phyloP scores from a whole-genome alignment of 2,888 invertebrate genomes.

The Erebia palarica region DNA sequence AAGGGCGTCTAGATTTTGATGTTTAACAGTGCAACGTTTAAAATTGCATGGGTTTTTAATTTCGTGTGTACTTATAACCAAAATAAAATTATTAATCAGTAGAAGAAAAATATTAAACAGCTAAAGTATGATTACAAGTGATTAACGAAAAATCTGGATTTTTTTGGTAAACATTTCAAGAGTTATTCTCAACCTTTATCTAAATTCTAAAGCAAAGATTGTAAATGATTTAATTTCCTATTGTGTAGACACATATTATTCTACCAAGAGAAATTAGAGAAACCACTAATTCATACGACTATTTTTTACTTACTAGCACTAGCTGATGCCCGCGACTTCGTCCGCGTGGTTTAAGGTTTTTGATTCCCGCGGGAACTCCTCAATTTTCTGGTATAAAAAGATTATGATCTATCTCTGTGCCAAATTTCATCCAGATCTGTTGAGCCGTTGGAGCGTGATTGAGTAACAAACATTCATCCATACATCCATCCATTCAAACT shows the following conservation, averaged over 20 bases:
- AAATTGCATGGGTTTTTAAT: background rate
- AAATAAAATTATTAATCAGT: background rate
- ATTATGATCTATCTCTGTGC: too few species aligned
- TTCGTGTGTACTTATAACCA: background rate
- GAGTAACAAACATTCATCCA: too few species aligned
- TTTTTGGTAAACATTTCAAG: background rate
- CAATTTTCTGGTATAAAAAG: too few species aligned
- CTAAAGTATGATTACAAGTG: constrained; percentile 2
- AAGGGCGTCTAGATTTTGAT: background rate
- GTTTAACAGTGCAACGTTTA: background rate
- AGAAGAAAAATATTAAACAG: background rate
- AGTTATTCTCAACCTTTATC: background rate
- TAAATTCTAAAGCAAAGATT: background rate
- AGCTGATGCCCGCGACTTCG: too few species aligned
- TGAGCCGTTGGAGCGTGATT: too few species aligned
- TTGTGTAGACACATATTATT: background rate
- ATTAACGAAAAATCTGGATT: background rate
- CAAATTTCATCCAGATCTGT: too few species aligned
- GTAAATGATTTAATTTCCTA: background rate
- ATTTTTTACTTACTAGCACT: too few species aligned
- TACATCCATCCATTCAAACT: too few species aligned
- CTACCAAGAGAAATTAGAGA: background rate
- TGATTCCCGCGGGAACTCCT: too few species aligned
- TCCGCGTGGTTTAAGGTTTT: too few species aligned
- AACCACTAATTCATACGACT: too few species aligned